These are phyloP conservation scores for Coracopsis vasa DNA, from an alignment of 2,113 vertebrate species.

Conservation along the genomic window DNA sequence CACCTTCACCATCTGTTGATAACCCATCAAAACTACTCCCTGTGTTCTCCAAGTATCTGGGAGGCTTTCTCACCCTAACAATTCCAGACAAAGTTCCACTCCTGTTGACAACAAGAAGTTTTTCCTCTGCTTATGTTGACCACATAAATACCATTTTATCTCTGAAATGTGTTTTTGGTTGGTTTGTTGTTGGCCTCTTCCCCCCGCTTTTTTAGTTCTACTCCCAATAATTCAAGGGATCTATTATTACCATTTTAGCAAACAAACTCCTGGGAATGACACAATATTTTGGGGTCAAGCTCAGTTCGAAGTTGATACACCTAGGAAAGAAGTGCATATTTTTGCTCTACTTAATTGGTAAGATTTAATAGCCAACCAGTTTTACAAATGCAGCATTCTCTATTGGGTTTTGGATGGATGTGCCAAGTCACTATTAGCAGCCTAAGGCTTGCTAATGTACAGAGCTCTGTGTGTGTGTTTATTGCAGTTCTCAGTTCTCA, in stretches of 20 bases:
- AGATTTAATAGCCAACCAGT: background rate
- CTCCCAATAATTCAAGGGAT: background rate
- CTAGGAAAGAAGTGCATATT: background rate
- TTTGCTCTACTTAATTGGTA: background rate
- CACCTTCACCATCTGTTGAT: background rate
- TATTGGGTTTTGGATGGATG: background rate
- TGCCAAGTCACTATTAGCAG: background rate
- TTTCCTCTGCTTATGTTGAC: background rate
- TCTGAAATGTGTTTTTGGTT: background rate
- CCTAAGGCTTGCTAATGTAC: background rate
- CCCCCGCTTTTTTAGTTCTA: background rate
- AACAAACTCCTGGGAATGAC: background rate
- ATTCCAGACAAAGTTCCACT: background rate
- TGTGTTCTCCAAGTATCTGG: background rate
- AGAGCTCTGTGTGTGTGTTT: background rate
- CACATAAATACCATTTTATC: background rate
- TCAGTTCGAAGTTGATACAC: background rate
- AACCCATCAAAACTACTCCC: background rate
- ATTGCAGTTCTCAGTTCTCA: background rate
- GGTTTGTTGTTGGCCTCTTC: background rate
- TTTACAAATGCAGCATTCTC: background rate
- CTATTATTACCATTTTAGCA: background rate
- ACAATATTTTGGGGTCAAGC: background rate
- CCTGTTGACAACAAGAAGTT: background rate
- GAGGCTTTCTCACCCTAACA: background rate